phyloP scores from a whole-genome alignment of 2,113 vertebrate species.

The Ceuthmochares aereus region DNA sequence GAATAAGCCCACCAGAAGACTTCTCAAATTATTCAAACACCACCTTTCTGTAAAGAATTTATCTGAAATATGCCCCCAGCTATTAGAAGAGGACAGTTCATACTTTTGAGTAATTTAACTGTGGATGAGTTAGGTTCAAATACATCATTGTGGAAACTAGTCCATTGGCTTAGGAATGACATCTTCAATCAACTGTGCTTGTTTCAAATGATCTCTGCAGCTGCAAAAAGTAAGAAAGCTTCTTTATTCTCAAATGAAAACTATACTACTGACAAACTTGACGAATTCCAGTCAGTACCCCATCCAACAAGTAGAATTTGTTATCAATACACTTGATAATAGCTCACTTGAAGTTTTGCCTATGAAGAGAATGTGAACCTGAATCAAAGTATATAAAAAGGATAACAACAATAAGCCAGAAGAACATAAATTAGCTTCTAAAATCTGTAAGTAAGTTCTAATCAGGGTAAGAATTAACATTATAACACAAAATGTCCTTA shows the following conservation, averaged over 20 bases:
- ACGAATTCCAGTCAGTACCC: neutral
- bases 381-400: neutral
- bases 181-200: neutral
- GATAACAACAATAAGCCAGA: neutral
- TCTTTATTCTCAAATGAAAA: neutral
- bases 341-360: neutral
- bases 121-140: neutral
- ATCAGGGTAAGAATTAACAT: neutral
- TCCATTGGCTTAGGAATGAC: neutral
- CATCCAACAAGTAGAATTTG: neutral
- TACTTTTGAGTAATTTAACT: neutral
- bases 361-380: neutral
- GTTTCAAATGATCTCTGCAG: neutral
- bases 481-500: neutral
- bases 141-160: neutral
- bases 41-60: neutral
- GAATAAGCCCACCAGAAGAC: neutral
- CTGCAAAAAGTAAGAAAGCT: neutral
- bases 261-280: neutral
- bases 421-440: neutral
- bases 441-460: neutral
- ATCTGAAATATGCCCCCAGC: neutral
- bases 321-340: neutral
- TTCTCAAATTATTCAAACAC: neutral
- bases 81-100: neutral